Evolutionary conservation across 2,797 vertebrate genomes (phyloP), one percentile per base, ranked within the genome.

Genomic region (Delichon dasypus): DNA sequence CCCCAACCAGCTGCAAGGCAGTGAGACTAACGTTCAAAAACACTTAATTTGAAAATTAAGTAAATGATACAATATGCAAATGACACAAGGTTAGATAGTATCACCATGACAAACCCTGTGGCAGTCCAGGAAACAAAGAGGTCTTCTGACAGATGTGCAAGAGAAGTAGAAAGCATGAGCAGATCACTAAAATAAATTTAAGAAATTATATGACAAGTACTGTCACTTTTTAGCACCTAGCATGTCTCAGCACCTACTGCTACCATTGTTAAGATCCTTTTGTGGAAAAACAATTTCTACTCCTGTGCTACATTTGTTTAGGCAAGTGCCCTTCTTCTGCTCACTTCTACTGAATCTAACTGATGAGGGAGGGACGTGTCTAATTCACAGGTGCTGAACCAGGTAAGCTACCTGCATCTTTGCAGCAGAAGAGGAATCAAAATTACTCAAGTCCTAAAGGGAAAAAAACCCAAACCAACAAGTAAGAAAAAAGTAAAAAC

Each of bases 31-130:
- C 1, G 0, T 7, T 74, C 20, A 53, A 62, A 58, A 89, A 1
- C 8, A 70, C 53, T 0, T 30, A 4, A 48, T 13, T 0, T 34
- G 16, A 38, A 25, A 62, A 68, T 53, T 72, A 53, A 30, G 23
- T 32, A 61, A 5, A 10, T 7, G 7, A 55, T 16, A 53, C 10
- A 55, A 70, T 5, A 88, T 2, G 34, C 40, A 79, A 86, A 44
- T 21, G 13, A 57, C 54, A 88, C 36, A 66, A 53, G 15, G 45
- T 16, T 18, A 64, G 13, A 48, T 0, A 57, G 11, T 30, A 36
- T 13, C 54, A 44, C 27, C 45, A 16, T 64, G 15, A 84, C 26
- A 85, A 82, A 85, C 18, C 12, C 30, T 8, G 7, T 9, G 18
- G 60, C 3, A 66, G 17, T 13, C 22, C 29, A 73, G 62, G 38